These are phyloP conservation scores for Ambastaia sidthimunki DNA, from an alignment of 2,797 vertebrate species.

Conservation along the genomic window DNA sequence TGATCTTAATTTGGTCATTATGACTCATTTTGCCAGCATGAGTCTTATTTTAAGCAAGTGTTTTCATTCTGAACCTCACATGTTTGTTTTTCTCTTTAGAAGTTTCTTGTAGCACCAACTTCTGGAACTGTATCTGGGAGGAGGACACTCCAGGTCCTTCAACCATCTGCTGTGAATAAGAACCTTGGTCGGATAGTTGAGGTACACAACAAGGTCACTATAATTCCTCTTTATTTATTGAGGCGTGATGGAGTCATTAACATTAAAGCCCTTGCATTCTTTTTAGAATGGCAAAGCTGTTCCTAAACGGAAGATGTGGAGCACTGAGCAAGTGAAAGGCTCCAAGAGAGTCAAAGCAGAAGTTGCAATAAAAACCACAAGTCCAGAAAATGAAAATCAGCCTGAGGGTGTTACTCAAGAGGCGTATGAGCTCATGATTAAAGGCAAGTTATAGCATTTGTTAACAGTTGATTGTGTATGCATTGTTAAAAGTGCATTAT, in stretches of 20 bases:
- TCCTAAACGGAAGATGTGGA: constrained; percentile 85
- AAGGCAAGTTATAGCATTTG: constrained; percentile 75
- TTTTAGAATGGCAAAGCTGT: constrained; percentile 68
- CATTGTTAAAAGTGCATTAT: neutral
- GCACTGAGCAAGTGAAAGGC: constrained; percentile 73
- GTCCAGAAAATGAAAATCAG: constrained; percentile 70
- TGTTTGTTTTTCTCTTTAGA: constrained; percentile 67
- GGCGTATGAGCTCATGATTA: constrained; percentile 87
- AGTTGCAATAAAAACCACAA: constrained; percentile 71
- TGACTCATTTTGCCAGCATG: no score
- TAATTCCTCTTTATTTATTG: neutral
- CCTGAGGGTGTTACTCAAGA: constrained; percentile 73
- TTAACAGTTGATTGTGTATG: neutral
- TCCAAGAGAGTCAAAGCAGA: constrained; percentile 83
- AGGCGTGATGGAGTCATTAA: no score
- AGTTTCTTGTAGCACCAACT: constrained; percentile 68
- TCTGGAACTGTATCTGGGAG: constrained; percentile 71
- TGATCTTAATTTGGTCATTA: no score
- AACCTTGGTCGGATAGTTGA: constrained; percentile 79
- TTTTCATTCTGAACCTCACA: neutral
- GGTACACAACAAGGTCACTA: constrained; percentile 71
- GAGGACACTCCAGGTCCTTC: constrained; percentile 87
- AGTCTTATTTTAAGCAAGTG: no score
- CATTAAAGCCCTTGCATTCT: neutral
- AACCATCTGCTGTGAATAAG: constrained; percentile 81